These are phyloP conservation scores for Palythoa grandiflora DNA, from an alignment of 92 coral and sea anemone genomes.

Conservation along the genomic window DNA sequence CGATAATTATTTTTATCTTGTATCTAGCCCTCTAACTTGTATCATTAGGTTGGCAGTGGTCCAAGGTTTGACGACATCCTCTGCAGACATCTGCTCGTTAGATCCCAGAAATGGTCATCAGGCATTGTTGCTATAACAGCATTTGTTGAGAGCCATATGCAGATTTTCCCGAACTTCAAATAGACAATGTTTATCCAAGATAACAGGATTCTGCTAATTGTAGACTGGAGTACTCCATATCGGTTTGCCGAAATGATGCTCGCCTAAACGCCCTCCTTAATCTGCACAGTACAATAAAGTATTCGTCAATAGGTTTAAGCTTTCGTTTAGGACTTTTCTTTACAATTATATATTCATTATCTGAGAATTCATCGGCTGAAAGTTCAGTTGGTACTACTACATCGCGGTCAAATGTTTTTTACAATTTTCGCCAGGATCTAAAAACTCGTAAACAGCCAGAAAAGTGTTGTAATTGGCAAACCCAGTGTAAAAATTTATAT, in stretches of 20 bases:
- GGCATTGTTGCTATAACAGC: slow-evolving; percentile 10
- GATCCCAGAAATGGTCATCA: background rate
- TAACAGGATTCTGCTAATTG: slow-evolving; percentile 12
- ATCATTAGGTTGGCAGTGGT: background rate
- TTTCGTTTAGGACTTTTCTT: slow-evolving; percentile 31
- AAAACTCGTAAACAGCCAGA: background rate
- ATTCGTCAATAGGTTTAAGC: slow-evolving; percentile 26
- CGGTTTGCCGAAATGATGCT: slow-evolving; percentile 6
- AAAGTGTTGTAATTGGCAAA: background rate
- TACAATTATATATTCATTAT: slow-evolving; percentile 19
- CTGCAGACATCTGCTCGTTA: slow-evolving; percentile 18
- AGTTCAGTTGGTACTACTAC: background rate
- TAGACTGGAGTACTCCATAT: slow-evolving; percentile 20
- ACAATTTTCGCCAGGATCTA: slow-evolving; percentile 12
- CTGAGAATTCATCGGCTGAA: slow-evolving; percentile 11
- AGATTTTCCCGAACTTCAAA: slow-evolving; percentile 10
- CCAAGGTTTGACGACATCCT: slow-evolving; percentile 29
- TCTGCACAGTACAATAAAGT: slow-evolving; percentile 20
- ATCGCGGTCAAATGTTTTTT: slow-evolving; percentile 1
- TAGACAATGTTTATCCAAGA: slow-evolving; percentile 5
- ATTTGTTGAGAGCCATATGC: slow-evolving; percentile 1
- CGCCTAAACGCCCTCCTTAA: slow-evolving; percentile 10
- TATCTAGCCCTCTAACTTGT: background rate
- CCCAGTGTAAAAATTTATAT: slow-evolving; percentile 4
- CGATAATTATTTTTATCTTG: background rate